These are phyloP conservation scores for Teleogryllus occipitalis DNA, from an alignment of 1,140 invertebrate genomes.

Conservation along the genomic window DNA sequence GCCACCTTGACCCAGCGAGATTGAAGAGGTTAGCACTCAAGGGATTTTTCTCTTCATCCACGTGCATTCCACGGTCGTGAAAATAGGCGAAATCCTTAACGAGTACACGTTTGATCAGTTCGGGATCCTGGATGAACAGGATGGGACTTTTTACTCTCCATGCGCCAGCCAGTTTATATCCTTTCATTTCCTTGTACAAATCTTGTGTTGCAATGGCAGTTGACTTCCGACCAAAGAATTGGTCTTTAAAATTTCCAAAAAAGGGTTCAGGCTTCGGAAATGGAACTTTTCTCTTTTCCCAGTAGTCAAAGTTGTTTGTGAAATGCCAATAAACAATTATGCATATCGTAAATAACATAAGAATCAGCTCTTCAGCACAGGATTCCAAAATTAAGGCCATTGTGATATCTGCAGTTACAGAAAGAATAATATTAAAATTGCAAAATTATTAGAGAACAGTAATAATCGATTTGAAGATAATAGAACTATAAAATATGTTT, in stretches of 20 bases:
- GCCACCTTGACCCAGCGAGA: conserved; percentile 34
- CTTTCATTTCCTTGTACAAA: conserved; percentile 8
- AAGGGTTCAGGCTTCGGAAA: conserved; percentile 26
- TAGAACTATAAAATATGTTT: too few species aligned
- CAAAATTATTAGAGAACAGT: too few species aligned
- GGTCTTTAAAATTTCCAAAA: conserved; percentile 24
- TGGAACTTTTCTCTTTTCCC: conserved; percentile 28
- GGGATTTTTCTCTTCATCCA: conserved; percentile 35
- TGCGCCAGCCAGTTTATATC: background rate
- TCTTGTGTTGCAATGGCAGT: conserved; percentile 23
- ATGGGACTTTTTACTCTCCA: conserved; percentile 24
- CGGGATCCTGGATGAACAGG: conserved; percentile 35
- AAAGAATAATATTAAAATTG: too few species aligned
- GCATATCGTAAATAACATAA: too few species aligned
- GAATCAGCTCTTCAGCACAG: too few species aligned
- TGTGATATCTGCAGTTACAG: too few species aligned
- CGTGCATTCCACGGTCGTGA: conserved; percentile 43
- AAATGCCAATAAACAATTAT: conserved; percentile 25
- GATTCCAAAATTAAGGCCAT: too few species aligned
- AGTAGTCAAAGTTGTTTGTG: conserved; percentile 29
- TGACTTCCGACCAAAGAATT: background rate
- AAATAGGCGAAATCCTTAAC: conserved; percentile 51
- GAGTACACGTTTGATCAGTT: conserved; percentile 46
- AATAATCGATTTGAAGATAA: too few species aligned
- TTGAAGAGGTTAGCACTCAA: conserved; percentile 16